These are phyloP conservation scores for Notothenia coriiceps DNA, from an alignment of 2,113 vertebrate species.

Conservation along the genomic window DNA sequence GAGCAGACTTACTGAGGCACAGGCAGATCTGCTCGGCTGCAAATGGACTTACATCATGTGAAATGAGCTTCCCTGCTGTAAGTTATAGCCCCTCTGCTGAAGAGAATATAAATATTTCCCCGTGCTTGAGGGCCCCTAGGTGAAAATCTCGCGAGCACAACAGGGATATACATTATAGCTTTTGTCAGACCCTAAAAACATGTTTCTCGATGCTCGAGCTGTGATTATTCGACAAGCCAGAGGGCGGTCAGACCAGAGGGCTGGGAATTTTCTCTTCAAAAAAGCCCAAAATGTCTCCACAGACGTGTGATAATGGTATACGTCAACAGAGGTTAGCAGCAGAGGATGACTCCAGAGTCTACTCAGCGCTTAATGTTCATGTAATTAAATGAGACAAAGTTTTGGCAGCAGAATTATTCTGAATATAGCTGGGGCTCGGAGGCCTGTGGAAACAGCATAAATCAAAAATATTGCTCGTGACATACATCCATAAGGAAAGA, in stretches of 20 bases:
- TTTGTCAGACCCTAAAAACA: constrained; percentile 69
- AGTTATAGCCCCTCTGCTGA: constrained; percentile 64
- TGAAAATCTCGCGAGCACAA: constrained; percentile 58
- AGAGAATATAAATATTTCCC: constrained; percentile 69
- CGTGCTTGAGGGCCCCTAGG: constrained; percentile 50
- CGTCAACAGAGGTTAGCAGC: constrained; percentile 46
- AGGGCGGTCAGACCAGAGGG: constrained; percentile 15
- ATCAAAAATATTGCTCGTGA: constrained; percentile 24
- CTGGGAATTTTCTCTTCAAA: constrained; percentile 11
- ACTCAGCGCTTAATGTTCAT: constrained; percentile 30
- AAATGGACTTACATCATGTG: constrained; percentile 64
- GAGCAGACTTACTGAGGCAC: constrained; percentile 17
- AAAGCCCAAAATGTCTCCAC: constrained; percentile 24
- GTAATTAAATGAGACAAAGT: constrained; percentile 54
- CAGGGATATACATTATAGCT: constrained; percentile 66
- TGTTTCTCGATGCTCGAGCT: constrained; percentile 53
- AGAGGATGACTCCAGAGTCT: constrained; percentile 19
- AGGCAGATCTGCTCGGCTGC: constrained; percentile 26
- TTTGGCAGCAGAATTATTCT: constrained; percentile 41
- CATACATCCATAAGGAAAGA: background rate
- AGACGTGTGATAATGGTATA: constrained; percentile 57
- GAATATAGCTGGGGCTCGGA: constrained; percentile 23
- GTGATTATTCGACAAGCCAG: constrained; percentile 58
- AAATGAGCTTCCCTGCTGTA: constrained; percentile 65
- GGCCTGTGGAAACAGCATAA: constrained; percentile 35